Evolutionary conservation across 2,888 invertebrate genomes (phyloP).

Genomic region (Tenthredo mesomela): DNA sequence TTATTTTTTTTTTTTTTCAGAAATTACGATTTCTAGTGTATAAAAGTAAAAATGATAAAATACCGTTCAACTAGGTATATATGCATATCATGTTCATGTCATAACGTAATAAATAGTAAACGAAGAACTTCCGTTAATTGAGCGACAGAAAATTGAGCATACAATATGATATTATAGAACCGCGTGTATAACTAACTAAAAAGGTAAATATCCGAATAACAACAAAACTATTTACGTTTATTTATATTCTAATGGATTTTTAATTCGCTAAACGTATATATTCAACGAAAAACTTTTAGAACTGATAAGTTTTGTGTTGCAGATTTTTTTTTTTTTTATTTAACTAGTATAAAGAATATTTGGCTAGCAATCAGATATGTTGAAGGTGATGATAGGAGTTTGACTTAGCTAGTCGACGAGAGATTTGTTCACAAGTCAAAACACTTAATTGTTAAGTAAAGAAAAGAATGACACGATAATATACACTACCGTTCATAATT

Average conservation of each 20-base stretch:
- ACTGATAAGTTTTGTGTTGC: background rate
- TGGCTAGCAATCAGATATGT: slow-evolving; percentile 25
- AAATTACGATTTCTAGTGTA: background rate
- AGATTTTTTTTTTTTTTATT: background rate
- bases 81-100: background rate
- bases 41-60: background rate
- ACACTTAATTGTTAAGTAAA: background rate
- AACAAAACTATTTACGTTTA: background rate
- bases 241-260: background rate
- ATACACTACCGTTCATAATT: no score
- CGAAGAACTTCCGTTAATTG: slow-evolving; percentile 25
- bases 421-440: background rate
- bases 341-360: background rate
- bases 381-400: slow-evolving; percentile 21
- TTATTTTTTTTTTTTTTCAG: background rate
- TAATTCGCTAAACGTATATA: background rate
- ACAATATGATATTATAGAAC: background rate
- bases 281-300: background rate
- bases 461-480: background rate
- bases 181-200: no score
- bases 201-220: background rate
- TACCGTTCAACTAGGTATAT: background rate
- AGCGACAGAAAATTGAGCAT: background rate
- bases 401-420: slow-evolving; percentile 7
- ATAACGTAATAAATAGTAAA: slow-evolving; percentile 7